Percentiles rank a stretch among this genome's conserved stretches.
phyloP scores from a whole-genome alignment of 2,888 invertebrate genomes.

The Resseliella maxima region DNA sequence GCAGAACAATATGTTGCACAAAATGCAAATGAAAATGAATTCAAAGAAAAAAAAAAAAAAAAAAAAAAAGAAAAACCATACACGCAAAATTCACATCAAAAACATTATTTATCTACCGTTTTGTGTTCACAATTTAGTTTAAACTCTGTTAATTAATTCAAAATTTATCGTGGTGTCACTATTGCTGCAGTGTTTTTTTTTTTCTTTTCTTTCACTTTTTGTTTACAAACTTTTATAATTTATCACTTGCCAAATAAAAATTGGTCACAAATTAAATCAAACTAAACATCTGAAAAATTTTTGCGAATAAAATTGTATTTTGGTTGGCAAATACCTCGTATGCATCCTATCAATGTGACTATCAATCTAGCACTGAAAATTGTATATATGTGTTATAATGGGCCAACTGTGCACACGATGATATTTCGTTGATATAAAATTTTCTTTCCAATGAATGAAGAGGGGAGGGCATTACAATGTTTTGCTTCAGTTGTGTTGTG shows the following conservation, averaged over 20 bases:
- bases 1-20: no score
- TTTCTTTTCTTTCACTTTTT: no score
- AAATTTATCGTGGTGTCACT: no score
- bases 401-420: not conserved
- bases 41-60: no score
- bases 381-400: not conserved
- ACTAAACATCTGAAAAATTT: not conserved
- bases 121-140: no score
- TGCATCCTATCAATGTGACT: slow-evolving; percentile 37
- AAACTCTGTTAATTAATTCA: no score
- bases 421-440: slow-evolving; percentile 43
- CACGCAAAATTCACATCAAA: no score
- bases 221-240: no score
- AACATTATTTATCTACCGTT: no score
- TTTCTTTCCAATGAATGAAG: slow-evolving; percentile 54
- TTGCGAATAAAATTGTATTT: not conserved
- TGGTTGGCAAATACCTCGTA: not conserved
- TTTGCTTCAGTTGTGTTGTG: not conserved
- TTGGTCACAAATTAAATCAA: not conserved
- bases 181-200: not conserved
- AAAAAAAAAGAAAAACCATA: no score
- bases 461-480: slow-evolving; percentile 14
- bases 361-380: slow-evolving; percentile 29
- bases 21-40: no score
- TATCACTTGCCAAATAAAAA: not conserved